Base-by-base conservation (phyloP, 2,113 vertebrate genomes). In the Cottus gobio region DNA sequence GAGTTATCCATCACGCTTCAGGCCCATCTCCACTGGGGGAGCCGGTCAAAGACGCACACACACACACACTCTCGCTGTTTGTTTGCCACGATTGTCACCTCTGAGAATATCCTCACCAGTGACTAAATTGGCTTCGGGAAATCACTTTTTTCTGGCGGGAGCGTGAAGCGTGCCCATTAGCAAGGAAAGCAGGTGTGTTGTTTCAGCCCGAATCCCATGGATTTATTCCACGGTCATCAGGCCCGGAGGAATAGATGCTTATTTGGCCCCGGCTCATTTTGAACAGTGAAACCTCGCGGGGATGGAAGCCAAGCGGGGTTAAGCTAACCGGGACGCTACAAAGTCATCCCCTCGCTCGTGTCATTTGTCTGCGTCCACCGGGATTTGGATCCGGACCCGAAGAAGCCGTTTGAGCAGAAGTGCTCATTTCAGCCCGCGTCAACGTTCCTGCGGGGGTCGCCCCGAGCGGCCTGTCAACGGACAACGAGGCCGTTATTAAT, bases 1-100 rank as follows among this genome's bases (percentile, higher is more conserved):
- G 74, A 90, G 82, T 86, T 89, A 93, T 93, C 90, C 91, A 93
- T 94, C 92, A 93, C 69, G 75, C 85, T 81, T 89, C 88, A 84
- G 83, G 15, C 83, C 86, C 54, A 39, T 73, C 87, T 91, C 91
- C 84, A 65, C 74, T 61, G 88, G 85, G 87, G 80, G 67, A 82
- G 83, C 34, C 26, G 74, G 79, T 83, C 86, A 89, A 73, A 87
- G 67, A 73, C 83, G 68, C 83, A 87, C 78, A 86, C 80, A 80
- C 78, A 77, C 78, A 77, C 63, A 78, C 57, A 73, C 80, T 75
- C 57, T 10, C 62, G 3, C 66, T 87, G 80, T 89, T 89, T 84
- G 84, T 89, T 92, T 89, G 75, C 79, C 62, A 2, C 80, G 37
- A 88, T 88, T 85, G 80, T 85, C 88, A 87, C 91, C 88, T 90